Evolutionary conservation across 2,113 vertebrate genomes (phyloP).

Genomic region (Tricholaema leucomelas): DNA sequence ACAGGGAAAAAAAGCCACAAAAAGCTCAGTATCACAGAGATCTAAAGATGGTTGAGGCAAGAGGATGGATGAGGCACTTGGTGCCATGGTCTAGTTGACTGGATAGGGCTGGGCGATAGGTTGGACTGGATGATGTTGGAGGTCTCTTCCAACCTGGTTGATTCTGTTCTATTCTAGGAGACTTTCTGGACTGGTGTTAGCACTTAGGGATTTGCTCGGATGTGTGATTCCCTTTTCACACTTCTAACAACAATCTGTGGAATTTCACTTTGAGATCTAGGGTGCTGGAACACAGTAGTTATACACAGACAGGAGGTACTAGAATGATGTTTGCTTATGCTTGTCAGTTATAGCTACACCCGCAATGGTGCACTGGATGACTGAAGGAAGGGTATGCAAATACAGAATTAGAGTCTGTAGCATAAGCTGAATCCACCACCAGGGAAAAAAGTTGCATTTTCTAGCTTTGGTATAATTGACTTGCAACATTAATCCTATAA

Average conservation of each 20-base stretch:
- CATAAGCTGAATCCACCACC: not conserved
- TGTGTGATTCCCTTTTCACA: not conserved
- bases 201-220: not conserved
- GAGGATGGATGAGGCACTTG: too few relatives aligned
- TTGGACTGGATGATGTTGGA: too few relatives aligned
- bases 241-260: not conserved
- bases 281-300: not conserved
- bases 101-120: too few relatives aligned
- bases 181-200: not conserved
- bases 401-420: not conserved
- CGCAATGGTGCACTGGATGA: not conserved
- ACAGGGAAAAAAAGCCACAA: not conserved
- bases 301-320: not conserved
- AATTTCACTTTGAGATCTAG: not conserved
- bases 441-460: not conserved
- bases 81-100: too few relatives aligned
- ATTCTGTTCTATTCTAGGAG: too few relatives aligned
- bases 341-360: not conserved
- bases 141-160: too few relatives aligned
- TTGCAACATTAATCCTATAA: not conserved
- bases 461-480: not conserved
- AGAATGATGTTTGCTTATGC: not conserved
- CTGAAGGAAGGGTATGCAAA: not conserved
- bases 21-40: not conserved
- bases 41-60: too few relatives aligned